Evolutionary conservation across 2,888 invertebrate genomes (phyloP).

Genomic region (Chironomus tentans): DNA sequence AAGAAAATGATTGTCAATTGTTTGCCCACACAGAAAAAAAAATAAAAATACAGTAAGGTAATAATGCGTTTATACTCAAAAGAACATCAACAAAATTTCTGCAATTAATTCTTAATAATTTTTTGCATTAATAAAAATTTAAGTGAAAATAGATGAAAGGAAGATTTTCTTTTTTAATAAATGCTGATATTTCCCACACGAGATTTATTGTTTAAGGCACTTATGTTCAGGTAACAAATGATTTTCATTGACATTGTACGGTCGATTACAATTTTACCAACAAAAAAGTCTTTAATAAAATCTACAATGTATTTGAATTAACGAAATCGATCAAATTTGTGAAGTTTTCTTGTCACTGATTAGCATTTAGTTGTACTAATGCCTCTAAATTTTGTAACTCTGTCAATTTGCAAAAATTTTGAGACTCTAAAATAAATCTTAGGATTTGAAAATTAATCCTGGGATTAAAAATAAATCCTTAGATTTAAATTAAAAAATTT

Average conservation of each 20-base stretch:
- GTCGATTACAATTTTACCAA: conserved; percentile 11
- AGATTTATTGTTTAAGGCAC: neutral
- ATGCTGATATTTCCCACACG: neutral
- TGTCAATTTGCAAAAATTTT: too few species aligned
- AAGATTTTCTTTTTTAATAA: neutral
- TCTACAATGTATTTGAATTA: conserved; percentile 20
- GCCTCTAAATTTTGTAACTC: too few species aligned
- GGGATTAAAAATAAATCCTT: too few species aligned
- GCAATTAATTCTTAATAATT: neutral
- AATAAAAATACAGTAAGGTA: too few species aligned
- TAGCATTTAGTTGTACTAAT: too few species aligned
- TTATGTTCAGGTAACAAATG: neutral
- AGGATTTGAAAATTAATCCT: too few species aligned
- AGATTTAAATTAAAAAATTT: too few species aligned
- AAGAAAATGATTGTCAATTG: too few species aligned
- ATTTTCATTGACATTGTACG: conserved; percentile 12
- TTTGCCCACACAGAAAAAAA: too few species aligned
- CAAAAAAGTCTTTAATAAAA: conserved; percentile 11
- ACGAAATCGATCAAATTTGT: neutral
- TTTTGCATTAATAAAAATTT: conserved; percentile 19
- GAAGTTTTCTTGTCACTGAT: neutral
- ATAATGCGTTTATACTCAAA: conserved; percentile 21
- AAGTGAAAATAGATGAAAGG: conserved; percentile 24
- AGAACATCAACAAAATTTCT: conserved; percentile 13
- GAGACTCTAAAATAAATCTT: too few species aligned